Evolutionary conservation across 37 sponge, comb jelly and placozoan species (phyloP).

Genomic region (Hexactinellida sp.): DNA sequence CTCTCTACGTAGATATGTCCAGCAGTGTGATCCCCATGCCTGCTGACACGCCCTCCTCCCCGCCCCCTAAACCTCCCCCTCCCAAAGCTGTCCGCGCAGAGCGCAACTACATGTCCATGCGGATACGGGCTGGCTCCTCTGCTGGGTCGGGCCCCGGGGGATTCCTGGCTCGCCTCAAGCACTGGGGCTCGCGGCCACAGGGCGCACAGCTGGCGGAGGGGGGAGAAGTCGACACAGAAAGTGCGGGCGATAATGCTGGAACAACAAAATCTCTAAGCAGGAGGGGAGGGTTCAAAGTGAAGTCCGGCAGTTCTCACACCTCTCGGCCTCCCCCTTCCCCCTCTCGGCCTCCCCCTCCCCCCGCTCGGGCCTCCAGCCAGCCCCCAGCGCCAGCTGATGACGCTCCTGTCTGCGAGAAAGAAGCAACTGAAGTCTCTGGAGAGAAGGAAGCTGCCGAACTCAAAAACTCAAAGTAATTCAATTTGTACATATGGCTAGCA

Average conservation of each 20-base stretch:
- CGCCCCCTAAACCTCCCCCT: background rate
- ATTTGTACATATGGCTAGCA: no score
- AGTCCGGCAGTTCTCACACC: background rate
- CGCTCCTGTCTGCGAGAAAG: no score
- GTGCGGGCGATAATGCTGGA: background rate
- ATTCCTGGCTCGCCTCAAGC: background rate
- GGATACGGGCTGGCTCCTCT: background rate
- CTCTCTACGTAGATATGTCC: slow-evolving; percentile 2
- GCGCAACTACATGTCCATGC: background rate
- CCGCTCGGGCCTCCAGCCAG: background rate
- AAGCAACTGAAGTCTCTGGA: no score
- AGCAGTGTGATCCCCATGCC: background rate
- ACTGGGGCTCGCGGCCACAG: background rate
- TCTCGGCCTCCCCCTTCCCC: background rate
- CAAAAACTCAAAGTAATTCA: background rate
- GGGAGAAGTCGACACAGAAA: background rate
- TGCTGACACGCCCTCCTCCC: background rate
- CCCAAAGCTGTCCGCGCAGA: background rate
- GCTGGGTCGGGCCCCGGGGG: background rate
- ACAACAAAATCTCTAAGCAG: background rate
- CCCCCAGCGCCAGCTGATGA: no score
- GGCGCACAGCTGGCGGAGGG: background rate
- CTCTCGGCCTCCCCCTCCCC: background rate
- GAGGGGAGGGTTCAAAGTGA: background rate
- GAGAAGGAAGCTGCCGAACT: background rate